A percentile compares a stretch with the other conserved stretches of the same genome.
phyloP scores from a whole-genome alignment of 2,113 vertebrate species.

The Romanogobio albipinnatus region DNA sequence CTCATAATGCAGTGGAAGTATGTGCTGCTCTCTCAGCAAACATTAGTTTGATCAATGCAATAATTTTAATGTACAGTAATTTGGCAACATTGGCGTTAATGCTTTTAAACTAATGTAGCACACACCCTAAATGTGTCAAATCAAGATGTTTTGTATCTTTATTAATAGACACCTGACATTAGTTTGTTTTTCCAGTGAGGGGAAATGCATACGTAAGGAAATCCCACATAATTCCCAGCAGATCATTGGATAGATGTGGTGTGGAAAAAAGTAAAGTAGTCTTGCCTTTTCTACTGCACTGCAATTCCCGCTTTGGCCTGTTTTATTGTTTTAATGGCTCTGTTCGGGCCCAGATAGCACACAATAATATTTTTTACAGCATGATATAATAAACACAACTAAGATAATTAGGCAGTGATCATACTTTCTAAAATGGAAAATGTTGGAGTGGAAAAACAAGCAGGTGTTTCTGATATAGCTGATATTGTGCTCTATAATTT shows the following conservation, averaged over 20 bases:
- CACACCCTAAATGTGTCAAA: slow-evolving; percentile 20
- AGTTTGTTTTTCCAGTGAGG: slow-evolving; percentile 38
- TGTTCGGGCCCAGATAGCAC: slow-evolving; percentile 34
- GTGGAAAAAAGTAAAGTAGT: slow-evolving; percentile 56
- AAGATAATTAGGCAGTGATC: slow-evolving; percentile 14
- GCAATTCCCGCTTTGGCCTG: slow-evolving; percentile 34
- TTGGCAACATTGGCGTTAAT: neutral
- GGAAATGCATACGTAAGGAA: slow-evolving; percentile 12
- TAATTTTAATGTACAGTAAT: neutral
- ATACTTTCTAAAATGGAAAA: slow-evolving; percentile 22
- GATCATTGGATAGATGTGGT: slow-evolving; percentile 38
- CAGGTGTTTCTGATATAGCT: slow-evolving; percentile 15
- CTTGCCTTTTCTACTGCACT: slow-evolving; percentile 50
- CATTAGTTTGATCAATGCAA: neutral
- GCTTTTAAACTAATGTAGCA: neutral
- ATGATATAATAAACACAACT: slow-evolving; percentile 15
- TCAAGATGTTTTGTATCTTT: neutral
- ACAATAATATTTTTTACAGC: slow-evolving; percentile 45
- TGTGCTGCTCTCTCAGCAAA: neutral
- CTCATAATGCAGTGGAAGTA: neutral
- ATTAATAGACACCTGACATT: slow-evolving; percentile 2
- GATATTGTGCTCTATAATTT: neutral
- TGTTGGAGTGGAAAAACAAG: neutral
- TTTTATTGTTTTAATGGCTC: slow-evolving; percentile 58
- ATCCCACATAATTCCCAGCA: slow-evolving; percentile 13